A percentile compares a stretch with the other conserved stretches of the same genome.
These are phyloP conservation scores for Lepeophtheirus salmonis DNA, from an alignment of 1,140 invertebrate species.

Conservation along the genomic window DNA sequence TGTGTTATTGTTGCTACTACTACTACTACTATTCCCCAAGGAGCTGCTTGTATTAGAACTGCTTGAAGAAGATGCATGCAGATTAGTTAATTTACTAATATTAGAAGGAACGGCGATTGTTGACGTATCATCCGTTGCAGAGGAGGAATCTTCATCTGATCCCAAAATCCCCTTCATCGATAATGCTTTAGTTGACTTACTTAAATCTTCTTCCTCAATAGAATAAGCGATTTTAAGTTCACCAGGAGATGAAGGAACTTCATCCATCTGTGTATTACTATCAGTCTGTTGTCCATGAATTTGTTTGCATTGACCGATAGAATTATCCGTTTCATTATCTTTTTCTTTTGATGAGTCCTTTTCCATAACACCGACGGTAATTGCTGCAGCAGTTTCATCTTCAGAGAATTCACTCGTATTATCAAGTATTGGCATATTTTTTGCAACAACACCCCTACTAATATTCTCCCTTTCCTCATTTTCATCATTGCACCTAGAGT, in stretches of 20 bases:
- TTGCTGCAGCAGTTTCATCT: too few species aligned
- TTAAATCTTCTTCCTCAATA: background rate
- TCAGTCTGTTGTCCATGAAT: background rate
- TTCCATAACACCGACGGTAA: too few species aligned
- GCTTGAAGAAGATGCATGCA: too few species aligned
- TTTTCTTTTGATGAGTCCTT: too few species aligned
- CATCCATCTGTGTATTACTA: background rate
- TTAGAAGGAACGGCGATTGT: too few species aligned
- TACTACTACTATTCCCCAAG: background rate
- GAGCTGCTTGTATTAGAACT: background rate
- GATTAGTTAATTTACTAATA: too few species aligned
- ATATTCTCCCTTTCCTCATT: too few species aligned
- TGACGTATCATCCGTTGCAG: too few species aligned
- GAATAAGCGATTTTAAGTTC: background rate
- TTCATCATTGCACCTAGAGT: too few species aligned
- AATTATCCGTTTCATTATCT: background rate
- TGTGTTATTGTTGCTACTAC: background rate
- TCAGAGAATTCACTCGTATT: too few species aligned
- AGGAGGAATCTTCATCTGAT: background rate
- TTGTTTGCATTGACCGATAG: background rate
- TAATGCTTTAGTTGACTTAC: too few species aligned
- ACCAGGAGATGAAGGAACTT: background rate
- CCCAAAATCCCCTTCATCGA: background rate
- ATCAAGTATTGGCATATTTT: background rate
- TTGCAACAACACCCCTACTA: background rate